Evolutionary conservation across 2,113 vertebrate species (phyloP).

Genomic region (Pituophis catenifer): DNA sequence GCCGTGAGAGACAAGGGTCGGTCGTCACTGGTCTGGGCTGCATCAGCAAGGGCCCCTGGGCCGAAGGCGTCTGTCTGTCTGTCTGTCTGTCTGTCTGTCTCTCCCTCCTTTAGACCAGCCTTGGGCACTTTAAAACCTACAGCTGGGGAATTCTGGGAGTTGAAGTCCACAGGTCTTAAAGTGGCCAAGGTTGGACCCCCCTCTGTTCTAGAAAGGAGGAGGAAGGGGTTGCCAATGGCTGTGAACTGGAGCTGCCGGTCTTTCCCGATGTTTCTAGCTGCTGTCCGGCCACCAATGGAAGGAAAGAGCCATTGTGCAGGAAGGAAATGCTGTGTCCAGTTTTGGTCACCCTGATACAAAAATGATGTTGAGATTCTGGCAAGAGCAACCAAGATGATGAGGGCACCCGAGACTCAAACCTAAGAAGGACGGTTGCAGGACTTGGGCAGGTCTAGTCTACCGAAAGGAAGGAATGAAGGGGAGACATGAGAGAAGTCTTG

Average conservation of each 20-base stretch:
- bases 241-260: background rate
- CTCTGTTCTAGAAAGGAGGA: background rate
- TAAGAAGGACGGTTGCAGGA: accelerated
- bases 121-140: background rate
- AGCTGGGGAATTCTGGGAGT: background rate
- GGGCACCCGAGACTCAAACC: too few species aligned
- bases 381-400: too few species aligned
- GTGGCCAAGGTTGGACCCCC: background rate
- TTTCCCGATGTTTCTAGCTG: background rate
- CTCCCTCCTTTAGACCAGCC: background rate
- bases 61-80: background rate
- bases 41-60: background rate
- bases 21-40: background rate
- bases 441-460: background rate
- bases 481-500: too few species aligned
- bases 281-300: background rate
- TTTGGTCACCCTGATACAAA: background rate
- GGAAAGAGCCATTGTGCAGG: background rate
- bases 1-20: background rate
- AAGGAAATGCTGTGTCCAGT: background rate
- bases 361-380: background rate
- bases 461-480: too few species aligned
- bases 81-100: too few species aligned
- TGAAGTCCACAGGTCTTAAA: background rate
- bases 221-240: background rate